Evolutionary conservation across 2,888 invertebrate genomes (phyloP).

Genomic region (Bombyx huttoni): DNA sequence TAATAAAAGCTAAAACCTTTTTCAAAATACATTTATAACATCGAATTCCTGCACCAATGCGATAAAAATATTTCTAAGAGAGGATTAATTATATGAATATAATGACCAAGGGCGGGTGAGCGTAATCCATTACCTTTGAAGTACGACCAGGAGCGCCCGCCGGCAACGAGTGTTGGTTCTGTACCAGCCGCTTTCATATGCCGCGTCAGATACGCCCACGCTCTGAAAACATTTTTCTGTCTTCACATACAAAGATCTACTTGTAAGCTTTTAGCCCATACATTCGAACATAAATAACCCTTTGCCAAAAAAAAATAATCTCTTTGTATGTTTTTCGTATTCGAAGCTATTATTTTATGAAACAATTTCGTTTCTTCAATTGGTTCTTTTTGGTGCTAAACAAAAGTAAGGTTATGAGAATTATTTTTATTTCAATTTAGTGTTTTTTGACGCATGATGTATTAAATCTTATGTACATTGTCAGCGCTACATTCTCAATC

Average conservation of each 20-base stretch:
- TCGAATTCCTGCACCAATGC: not conserved
- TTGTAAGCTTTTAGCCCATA: not conserved
- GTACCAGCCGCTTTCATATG: conserved; percentile 50
- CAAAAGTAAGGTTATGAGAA: too few relatives aligned
- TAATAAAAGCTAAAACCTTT: too few relatives aligned
- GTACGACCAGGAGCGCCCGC: conserved; percentile 31
- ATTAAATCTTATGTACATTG: too few relatives aligned
- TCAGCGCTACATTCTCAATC: too few relatives aligned
- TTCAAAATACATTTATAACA: too few relatives aligned
- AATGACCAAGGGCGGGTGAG: conserved; percentile 5
- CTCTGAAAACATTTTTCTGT: conserved; percentile 23
- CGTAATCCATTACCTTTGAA: conserved; percentile 33
- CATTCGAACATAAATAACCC: not conserved
- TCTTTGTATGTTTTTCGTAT: too few relatives aligned
- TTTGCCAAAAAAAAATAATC: not conserved
- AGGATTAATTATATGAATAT: conserved; percentile 4
- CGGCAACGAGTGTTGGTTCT: conserved; percentile 32
- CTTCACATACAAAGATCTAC: not conserved
- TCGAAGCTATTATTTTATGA: too few relatives aligned
- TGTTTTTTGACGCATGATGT: too few relatives aligned
- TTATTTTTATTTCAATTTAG: too few relatives aligned
- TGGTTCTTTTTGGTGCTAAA: too few relatives aligned
- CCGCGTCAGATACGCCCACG: conserved; percentile 41
- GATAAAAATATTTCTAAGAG: not conserved
- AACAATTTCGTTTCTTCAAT: too few relatives aligned